Evolutionary conservation across 2,113 vertebrate genomes (phyloP).

Genomic region (Gasterosteus aculeatus): DNA sequence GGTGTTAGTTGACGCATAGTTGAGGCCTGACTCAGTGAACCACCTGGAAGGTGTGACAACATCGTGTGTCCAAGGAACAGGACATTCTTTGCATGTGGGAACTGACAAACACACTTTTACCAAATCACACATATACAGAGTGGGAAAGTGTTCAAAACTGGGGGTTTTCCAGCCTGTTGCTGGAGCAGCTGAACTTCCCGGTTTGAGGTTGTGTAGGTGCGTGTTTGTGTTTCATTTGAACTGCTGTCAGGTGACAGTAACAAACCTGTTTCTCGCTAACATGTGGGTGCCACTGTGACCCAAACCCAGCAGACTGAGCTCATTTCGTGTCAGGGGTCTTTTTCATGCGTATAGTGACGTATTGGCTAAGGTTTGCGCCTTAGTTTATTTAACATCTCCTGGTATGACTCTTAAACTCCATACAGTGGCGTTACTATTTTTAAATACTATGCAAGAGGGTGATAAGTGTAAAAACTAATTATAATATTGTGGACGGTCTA

Average conservation of each 20-base stretch:
- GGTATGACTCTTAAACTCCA: conserved; percentile 23
- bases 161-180: conserved; percentile 51
- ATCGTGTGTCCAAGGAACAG: conserved; percentile 67
- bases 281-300: conserved; percentile 24
- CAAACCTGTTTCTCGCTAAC: conserved; percentile 46
- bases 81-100: conserved; percentile 70
- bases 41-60: conserved; percentile 73
- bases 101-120: conserved; percentile 48
- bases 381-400: conserved; percentile 35
- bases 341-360: neutral
- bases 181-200: conserved; percentile 30
- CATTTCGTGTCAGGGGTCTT: conserved; percentile 22
- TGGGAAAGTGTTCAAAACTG: conserved; percentile 48
- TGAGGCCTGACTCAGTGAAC: conserved; percentile 71
- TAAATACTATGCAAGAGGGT: conserved; percentile 16
- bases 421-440: conserved; percentile 35
- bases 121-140: conserved; percentile 25
- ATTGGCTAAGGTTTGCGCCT: conserved; percentile 19
- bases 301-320: conserved; percentile 26
- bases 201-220: conserved; percentile 11
- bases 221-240: conserved; percentile 41
- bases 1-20: conserved; percentile 41
- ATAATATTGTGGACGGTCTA: conserved; percentile 4
- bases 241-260: conserved; percentile 71
- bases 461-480: conserved; percentile 28